phyloP scores from a whole-genome alignment of 2,113 vertebrate genomes.

The Erythrocercus mccallii region DNA sequence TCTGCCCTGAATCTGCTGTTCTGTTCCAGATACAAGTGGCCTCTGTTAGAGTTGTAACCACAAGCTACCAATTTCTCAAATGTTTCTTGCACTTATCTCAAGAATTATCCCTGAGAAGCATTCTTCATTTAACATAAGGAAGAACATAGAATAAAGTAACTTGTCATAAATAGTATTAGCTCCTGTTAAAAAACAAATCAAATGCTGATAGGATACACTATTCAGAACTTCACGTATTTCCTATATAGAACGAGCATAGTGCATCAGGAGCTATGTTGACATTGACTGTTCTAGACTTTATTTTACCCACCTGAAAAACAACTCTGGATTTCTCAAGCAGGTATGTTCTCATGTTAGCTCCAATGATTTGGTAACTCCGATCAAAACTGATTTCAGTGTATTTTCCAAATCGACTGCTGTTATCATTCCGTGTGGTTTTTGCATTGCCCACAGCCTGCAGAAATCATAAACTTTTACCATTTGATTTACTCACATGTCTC shows the following conservation, averaged over 20 bases:
- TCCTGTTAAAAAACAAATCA: background rate
- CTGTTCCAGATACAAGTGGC: background rate
- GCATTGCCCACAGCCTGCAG: slow-evolving; percentile 93
- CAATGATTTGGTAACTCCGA: slow-evolving; percentile 84
- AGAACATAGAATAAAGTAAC: background rate
- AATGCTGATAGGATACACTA: background rate
- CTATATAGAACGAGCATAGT: background rate
- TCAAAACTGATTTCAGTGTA: slow-evolving; percentile 98
- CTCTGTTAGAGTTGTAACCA: background rate
- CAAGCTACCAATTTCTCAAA: background rate
- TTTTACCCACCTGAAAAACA: slow-evolving; percentile 87
- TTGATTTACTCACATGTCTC: background rate
- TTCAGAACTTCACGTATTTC: background rate
- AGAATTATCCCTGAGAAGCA: background rate
- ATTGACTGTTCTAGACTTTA: background rate
- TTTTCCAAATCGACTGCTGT: slow-evolving; percentile 97
- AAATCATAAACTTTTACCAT: background rate
- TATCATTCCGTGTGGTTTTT: slow-evolving; percentile 97
- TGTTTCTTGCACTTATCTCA: background rate
- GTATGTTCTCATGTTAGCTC: slow-evolving; percentile 97
- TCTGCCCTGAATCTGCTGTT: accelerated
- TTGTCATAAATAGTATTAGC: background rate
- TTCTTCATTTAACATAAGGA: background rate
- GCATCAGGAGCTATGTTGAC: background rate
- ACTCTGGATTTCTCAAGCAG: slow-evolving; percentile 97